Conservation (phyloP, 2,888 invertebrate genomes). For the Agrilus cyanescens region DNA sequence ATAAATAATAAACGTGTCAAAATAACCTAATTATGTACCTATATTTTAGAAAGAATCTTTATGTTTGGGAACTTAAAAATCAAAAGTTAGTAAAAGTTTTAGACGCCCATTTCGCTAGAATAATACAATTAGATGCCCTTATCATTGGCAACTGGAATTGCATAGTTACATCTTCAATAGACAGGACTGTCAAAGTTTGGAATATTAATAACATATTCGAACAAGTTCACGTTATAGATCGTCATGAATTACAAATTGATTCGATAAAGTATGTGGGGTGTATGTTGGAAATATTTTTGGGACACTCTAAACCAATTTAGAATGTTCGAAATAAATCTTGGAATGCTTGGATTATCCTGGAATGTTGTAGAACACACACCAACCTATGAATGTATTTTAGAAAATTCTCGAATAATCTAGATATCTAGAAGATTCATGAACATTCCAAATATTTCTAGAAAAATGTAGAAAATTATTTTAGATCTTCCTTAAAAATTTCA, state of each 20-base stretch:
- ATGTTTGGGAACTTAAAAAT: conserved; percentile 82
- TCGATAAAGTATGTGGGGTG: conserved; percentile 67
- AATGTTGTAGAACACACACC: too few relatives aligned
- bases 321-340: too few relatives aligned
- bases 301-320: too few relatives aligned
- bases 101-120: conserved; percentile 94
- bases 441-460: background rate
- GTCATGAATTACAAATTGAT: conserved; percentile 92
- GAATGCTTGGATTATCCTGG: too few relatives aligned
- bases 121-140: conserved; percentile 80
- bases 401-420: too few relatives aligned
- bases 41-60: conserved; percentile 60
- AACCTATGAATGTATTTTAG: background rate
- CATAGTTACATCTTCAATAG: conserved; percentile 93
- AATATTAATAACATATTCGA: conserved; percentile 98
- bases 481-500: too few relatives aligned
- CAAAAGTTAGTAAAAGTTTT: conserved; percentile 78
- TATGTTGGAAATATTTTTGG: too few relatives aligned
- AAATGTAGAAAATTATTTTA: too few relatives aligned
- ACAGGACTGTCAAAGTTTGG: conserved; percentile 97
- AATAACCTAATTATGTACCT: conserved; percentile 1
- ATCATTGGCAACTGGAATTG: conserved; percentile 86
- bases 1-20: background rate
- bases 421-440: background rate
- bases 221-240: conserved; percentile 89